Evolutionary conservation across 1,140 invertebrate species (phyloP), one percentile per base, ranked within the genome.

Genomic region (Acromyrmex charruanus): DNA sequence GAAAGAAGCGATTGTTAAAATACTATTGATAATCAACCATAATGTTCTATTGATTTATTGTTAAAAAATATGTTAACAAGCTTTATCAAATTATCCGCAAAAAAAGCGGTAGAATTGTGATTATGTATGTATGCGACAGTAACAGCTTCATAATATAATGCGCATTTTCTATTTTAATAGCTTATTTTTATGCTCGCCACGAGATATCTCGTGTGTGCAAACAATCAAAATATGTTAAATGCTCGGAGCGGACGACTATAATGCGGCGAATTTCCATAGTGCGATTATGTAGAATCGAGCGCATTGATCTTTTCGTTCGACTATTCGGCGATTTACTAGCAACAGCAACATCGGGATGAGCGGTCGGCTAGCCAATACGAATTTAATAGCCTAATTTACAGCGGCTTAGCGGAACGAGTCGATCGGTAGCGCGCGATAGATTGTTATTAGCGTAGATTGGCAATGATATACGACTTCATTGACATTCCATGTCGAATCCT

Each of bases 141-240:
- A 39, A 55, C 51, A 39, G 31, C 49, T 61, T 21, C 58, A 74
- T 79, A 59, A 77, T 74, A 53, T 51, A 77, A 89, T 61, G 65
- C 58, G 63, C 59, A 89, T 89, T 89, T 87, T 39, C 51, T 81
- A 69, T 79, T 79, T 25, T 65, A 58, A 7, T 68, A 65, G 14
- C 39, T 9, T 28, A 49, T 68, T 61, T 49, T 58, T 35, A 71
- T 25, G 9, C 5, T 9, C n/a, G 44, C 28, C 25, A 21, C 18
- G 53, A 25, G 49, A 71, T 68, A 59, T 66, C 63, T 51, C 58
- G 28, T 21, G 25, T 51, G 25, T 16, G 55, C 21, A n/a, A 71
- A 55, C 79, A 85, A 90, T 90, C 80, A 88, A 90, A 90, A 90
- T 86, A 79, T 86, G 77, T 88, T 89, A 87, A 90, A 90, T 58